Conservation (phyloP, 2,797 vertebrate species). For the Tenualosa ilisha region DNA sequence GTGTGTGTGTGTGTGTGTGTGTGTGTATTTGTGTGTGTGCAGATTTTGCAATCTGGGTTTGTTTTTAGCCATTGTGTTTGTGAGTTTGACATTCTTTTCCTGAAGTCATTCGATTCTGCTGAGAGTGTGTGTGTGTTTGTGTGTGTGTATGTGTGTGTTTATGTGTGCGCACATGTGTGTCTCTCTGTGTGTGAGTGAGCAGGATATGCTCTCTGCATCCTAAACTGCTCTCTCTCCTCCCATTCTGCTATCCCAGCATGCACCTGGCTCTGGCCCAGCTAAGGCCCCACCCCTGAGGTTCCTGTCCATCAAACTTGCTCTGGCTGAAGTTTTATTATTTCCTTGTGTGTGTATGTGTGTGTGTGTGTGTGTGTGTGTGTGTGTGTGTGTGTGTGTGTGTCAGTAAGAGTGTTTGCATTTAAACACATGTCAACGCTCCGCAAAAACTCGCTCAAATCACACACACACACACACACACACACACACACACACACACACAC, state of each 20-base stretch:
- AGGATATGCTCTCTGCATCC: not conserved
- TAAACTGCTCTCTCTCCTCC: not conserved
- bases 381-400: slow-evolving; percentile 29
- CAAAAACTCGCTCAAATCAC: too few species aligned
- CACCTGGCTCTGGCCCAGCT: not conserved
- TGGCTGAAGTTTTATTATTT: not conserved
- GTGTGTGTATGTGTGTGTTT: slow-evolving; percentile 13
- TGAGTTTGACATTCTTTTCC: not conserved
- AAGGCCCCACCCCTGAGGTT: not conserved
- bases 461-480: slow-evolving; percentile 23
- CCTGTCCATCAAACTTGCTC: not conserved
- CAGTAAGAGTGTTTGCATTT: slow-evolving; percentile 57
- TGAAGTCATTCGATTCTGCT: not conserved
- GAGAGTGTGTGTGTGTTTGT: slow-evolving; percentile 10
- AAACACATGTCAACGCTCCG: not conserved
- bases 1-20: not conserved
- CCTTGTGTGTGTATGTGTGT: not conserved
- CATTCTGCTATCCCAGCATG: not conserved
- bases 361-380: slow-evolving; percentile 28
- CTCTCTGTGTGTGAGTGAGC: not conserved
- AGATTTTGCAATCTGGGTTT: not conserved
- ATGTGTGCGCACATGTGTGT: not conserved
- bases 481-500: slow-evolving; percentile 18
- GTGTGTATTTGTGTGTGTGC: not conserved
- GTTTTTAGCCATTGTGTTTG: not conserved